Conservation (phyloP, 2,113 vertebrate species). For the Ariopsis seemanni region DNA sequence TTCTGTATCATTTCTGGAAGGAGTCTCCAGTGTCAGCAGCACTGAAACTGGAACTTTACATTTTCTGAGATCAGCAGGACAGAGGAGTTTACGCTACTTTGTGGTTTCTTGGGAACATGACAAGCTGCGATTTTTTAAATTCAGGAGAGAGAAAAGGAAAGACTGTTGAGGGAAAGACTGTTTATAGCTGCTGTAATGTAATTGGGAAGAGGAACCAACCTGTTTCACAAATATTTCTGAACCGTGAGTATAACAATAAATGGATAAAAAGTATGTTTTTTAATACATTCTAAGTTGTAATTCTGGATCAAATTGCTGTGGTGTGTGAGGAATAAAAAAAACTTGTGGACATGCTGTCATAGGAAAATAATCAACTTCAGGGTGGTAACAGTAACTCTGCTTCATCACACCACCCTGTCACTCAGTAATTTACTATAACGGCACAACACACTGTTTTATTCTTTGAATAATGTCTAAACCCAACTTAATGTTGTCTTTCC, state of each 20-base stretch:
- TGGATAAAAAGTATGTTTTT: background rate
- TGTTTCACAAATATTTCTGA: background rate
- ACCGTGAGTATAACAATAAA: background rate
- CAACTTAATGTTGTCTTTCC: conserved; percentile 36
- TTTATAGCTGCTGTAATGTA: background rate
- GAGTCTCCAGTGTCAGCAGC: background rate
- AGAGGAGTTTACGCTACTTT: background rate
- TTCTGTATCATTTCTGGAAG: background rate
- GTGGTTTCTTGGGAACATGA: background rate
- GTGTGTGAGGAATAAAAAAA: background rate
- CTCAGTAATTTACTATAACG: too few species aligned
- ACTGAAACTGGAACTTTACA: background rate
- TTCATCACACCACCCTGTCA: too few species aligned
- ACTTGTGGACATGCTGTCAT: background rate
- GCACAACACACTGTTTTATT: background rate
- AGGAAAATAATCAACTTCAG: background rate
- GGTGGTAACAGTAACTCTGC: too few species aligned
- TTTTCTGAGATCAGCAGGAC: background rate
- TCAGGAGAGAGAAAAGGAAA: background rate
- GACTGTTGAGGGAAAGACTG: background rate
- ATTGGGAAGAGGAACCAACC: too few species aligned
- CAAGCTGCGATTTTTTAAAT: background rate
- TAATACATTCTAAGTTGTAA: background rate
- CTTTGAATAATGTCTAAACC: background rate
- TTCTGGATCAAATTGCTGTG: background rate